Evolutionary conservation across 2,888 invertebrate species (phyloP), one percentile per base, ranked within the genome.

Genomic region (Tryphoninae sp.): DNA sequence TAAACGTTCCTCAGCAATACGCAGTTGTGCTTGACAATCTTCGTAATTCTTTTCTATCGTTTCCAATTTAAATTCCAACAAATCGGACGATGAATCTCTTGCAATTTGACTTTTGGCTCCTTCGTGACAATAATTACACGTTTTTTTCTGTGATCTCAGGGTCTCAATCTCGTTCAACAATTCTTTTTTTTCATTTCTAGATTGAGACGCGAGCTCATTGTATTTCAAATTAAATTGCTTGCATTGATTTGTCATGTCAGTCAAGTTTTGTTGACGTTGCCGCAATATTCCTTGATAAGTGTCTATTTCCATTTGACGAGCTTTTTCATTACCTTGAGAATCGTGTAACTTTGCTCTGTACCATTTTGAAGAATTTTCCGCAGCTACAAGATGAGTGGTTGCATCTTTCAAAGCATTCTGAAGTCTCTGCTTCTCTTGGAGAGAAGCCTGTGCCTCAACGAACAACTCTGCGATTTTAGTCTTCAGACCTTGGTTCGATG

Each of bases 401-500:
- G 83, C 80, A 55, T 89, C 89, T 49, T 86, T 87, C 4, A 87
- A 16, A 6, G 76, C 81, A 59, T 88, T 89, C 19, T 87, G 83
- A 13, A 90, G 73, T 42, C 86, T 88, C 58, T 89, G 87, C 42
- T 86, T 89, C 11, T 89, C 89, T 49, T 86, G 89, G 6, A 87
- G 53, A 2, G 87, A 78, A 2, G 67, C 73, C 33, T 89, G 89
- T 59, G 88, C 88, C 58, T 90, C 89, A 3, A 89, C 85, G 61
- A 88, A 88, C 3, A 90, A 73, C 53, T 89, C 89, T 1, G 87
- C 84, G 33, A 90, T 87, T 62, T 89, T 90, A 68, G 86, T 85
- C 58, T 90, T 90, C 2, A 90, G 85, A 26, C 87, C 88, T 55
- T 88, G 87, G 80, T 90, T 90, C 2, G 89, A 86, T 26, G 89